Base-by-base conservation (phyloP, 2,797 vertebrate genomes). In the Coregonus sp. region DNA sequence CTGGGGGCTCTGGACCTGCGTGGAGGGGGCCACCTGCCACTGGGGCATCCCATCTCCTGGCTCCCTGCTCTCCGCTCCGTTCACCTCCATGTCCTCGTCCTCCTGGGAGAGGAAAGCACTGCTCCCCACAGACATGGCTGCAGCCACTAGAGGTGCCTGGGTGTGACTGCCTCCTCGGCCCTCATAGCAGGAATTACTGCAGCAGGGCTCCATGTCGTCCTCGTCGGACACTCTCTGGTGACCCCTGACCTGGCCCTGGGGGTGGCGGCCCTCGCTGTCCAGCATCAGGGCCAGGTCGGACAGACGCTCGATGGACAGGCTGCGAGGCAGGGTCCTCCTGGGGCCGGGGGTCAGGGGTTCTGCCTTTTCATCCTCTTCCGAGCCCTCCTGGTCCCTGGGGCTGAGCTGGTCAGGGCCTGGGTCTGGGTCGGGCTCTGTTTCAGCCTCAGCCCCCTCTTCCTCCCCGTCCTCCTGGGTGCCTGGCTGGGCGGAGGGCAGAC, bases 81-180 rank as follows among this genome's bases (percentile, higher is more conserved):
- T 96, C 74, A 96, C 95, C 5, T 96, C 96, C 0, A 97, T 96
- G 40, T 79, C 73, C 0, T 93, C 92, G 18, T 98, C 98, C 52
- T 99, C 97, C 86, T 99, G 97, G 0, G 98, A 99, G 87, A 97
- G 99, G 86, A 99, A 99, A 73, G 97, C 96, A 0, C 97, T 98
- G 93, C 97, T 99, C 88, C 98, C 97, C 0, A 99, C 73, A 98
- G 95, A 72, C 96, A 97, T 98, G 92, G 99, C 98, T 74, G 98
- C 94, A 0, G 98, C 99, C 63, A 97, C 98, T 82, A 99, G 96
- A 76, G 97, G 96, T 0, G 97, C 97, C 78, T 99, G 97, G 88
- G 96, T 96, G 90, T 97, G 96, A 88, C 96, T 93, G 74, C 95
- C 95, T 75, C 93, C 94, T 86, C 94, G 93, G 67, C 96, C 95